phyloP scores from a whole-genome alignment of 2,888 invertebrate species.

The Pseudanteris insignis region DNA sequence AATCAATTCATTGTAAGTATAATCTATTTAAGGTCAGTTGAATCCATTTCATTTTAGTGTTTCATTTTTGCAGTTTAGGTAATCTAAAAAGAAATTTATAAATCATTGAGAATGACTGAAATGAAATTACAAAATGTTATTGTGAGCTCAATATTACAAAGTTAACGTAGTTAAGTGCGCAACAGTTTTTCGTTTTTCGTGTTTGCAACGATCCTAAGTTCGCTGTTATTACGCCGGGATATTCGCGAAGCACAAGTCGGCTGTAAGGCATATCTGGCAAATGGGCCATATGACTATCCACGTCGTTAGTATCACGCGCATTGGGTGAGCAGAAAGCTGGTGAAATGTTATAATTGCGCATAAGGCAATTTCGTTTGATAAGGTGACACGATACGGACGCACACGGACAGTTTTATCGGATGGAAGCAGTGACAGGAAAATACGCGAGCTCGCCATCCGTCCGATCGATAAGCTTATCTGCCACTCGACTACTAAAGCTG shows the following conservation, averaged over 20 bases:
- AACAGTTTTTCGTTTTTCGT: too few relatives aligned
- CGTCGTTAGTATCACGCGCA: background rate
- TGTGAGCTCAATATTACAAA: too few relatives aligned
- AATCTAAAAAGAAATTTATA: too few relatives aligned
- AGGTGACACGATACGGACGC: background rate
- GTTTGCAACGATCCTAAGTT: too few relatives aligned
- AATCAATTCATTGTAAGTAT: too few relatives aligned
- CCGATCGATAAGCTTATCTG: conserved; percentile 28
- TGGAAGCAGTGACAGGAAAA: conserved; percentile 5
- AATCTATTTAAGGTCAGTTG: too few relatives aligned
- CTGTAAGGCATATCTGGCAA: background rate
- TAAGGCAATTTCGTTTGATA: conserved; percentile 7
- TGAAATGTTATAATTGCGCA: conserved; percentile 15
- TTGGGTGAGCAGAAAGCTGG: background rate
- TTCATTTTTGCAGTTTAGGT: too few relatives aligned
- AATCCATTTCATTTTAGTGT: too few relatives aligned
- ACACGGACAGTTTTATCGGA: background rate
- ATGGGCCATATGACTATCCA: conserved; percentile 8
- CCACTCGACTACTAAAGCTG: conserved; percentile 11
- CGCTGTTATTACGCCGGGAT: too few relatives aligned
- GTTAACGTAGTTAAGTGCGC: too few relatives aligned
- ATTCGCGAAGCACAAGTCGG: background rate
- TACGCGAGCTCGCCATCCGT: conserved; percentile 11
- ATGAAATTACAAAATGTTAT: too few relatives aligned
- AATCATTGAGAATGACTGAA: too few relatives aligned